These are phyloP conservation scores for Aporrectodea caliginosa DNA, from an alignment of 1,140 invertebrate genomes.

Conservation along the genomic window DNA sequence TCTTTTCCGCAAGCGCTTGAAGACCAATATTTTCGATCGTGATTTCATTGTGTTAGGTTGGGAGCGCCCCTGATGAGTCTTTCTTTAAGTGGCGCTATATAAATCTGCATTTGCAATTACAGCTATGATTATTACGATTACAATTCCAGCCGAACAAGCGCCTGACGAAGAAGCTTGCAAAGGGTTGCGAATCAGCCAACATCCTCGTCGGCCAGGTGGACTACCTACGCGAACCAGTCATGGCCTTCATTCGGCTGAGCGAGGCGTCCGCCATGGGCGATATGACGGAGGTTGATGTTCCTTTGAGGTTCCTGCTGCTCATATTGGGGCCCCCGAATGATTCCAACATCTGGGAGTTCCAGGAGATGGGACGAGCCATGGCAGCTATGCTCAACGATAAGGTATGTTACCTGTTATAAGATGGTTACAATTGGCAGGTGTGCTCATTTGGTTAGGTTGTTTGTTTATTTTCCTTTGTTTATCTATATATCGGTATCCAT, in stretches of 20 bases:
- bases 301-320: slow-evolving; percentile 69
- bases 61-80: no score
- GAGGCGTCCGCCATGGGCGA: slow-evolving; percentile 43
- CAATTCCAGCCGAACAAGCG: slow-evolving; percentile 35
- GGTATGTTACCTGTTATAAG: slow-evolving; percentile 35
- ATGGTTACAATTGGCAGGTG: no score
- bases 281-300: slow-evolving; percentile 51
- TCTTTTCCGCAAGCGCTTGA: no score
- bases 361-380: slow-evolving; percentile 50
- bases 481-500: neutral
- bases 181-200: slow-evolving; percentile 49
- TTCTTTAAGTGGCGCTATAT: neutral
- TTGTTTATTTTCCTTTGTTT: neutral
- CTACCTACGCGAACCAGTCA: slow-evolving; percentile 42
- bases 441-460: neutral
- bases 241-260: slow-evolving; percentile 46
- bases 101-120: no score
- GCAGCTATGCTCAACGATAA: slow-evolving; percentile 57
- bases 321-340: slow-evolving; percentile 77
- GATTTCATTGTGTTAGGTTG: no score
- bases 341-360: slow-evolving; percentile 65
- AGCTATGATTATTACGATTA: no score
- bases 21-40: no score
- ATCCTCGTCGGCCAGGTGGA: slow-evolving; percentile 51
- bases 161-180: slow-evolving; percentile 52